Base-by-base conservation (phyloP, 2,113 vertebrate genomes). In the Lepisosteus oculatus region DNA sequence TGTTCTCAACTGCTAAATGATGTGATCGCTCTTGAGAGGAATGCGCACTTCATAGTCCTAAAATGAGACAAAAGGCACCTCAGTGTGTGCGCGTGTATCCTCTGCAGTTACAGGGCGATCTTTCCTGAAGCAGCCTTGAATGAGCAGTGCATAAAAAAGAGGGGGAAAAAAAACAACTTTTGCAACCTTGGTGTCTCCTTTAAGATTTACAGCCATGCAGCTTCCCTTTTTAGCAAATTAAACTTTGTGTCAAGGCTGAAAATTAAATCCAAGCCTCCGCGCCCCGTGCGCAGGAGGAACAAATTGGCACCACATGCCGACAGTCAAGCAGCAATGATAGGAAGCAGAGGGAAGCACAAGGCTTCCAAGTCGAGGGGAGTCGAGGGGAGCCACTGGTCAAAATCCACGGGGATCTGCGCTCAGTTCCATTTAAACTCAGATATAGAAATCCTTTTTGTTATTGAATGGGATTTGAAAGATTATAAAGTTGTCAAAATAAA, bases 231-330 rank as follows among this genome's bases (percentile, higher is more conserved):
- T 85, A 89, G 85, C 83, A 88, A 88, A 92, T 90, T 91, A 89
- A 91, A 89, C 83, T 85, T 89, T 64, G 86, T 87, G 85, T 90
- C 86, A 88, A 90, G 81, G 76, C 80, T 89, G 83, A 84, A 87
- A 85, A 88, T 91, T 81, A 91, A 87, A 85, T 88, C 79, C 85
- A 91, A 90, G 85, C 80, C 79, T 70, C 81, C 77, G 87, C 83
- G 72, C 89, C 90, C 85, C 83, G 75, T 79, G 84, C 83, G 74
- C 78, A 87, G 83, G 86, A 85, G 83, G 83, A 89, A 89, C 79
- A 89, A 91, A 90, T 92, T 90, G 88, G 85, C 87, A 89, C 81
- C 87, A 89, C 86, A 89, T 88, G 84, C 77, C 69, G 8, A 85
- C 75, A 86, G 84, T 84, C 79, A 74, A 84, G 78, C 77, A 85